These are phyloP conservation scores for Lemur catta DNA, from an alignment of 2,797 vertebrate genomes.

Conservation along the genomic window DNA sequence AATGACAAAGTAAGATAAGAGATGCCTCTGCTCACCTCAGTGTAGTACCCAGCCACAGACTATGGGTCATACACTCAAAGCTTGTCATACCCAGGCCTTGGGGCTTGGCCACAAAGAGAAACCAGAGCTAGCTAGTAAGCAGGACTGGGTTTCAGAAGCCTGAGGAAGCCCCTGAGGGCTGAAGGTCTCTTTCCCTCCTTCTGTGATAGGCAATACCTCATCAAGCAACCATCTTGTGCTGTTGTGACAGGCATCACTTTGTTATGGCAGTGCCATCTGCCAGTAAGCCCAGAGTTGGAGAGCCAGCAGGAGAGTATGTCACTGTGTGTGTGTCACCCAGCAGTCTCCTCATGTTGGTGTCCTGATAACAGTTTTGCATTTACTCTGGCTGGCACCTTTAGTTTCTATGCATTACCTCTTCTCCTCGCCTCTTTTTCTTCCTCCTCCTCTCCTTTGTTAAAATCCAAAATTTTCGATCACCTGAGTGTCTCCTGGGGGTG, in stretches of 20 bases:
- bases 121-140: neutral
- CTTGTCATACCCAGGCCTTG: neutral
- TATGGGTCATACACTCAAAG: neutral
- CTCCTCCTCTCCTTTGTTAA: constrained; percentile 59
- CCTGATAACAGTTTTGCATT: constrained; percentile 44
- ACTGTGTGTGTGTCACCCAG: neutral
- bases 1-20: neutral
- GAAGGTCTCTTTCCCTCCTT: constrained; percentile 3
- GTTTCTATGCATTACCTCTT: constrained; percentile 35
- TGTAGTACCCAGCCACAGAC: neutral
- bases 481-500: constrained; percentile 13
- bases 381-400: constrained; percentile 58
- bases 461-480: constrained; percentile 67
- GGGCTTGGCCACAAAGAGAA: neutral
- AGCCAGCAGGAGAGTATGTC: constrained; percentile 33
- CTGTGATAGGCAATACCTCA: neutral
- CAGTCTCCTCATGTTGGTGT: neutral
- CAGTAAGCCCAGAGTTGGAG: constrained; percentile 6
- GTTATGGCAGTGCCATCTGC: constrained; percentile 50
- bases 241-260: constrained; percentile 45
- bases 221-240: neutral
- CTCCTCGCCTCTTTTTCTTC: neutral
- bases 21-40: neutral
- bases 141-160: neutral
- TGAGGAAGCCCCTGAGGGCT: neutral